Evolutionary conservation across 2,888 invertebrate genomes (phyloP), one percentile per base, ranked within the genome.

Genomic region (Leptopilina syphax): DNA sequence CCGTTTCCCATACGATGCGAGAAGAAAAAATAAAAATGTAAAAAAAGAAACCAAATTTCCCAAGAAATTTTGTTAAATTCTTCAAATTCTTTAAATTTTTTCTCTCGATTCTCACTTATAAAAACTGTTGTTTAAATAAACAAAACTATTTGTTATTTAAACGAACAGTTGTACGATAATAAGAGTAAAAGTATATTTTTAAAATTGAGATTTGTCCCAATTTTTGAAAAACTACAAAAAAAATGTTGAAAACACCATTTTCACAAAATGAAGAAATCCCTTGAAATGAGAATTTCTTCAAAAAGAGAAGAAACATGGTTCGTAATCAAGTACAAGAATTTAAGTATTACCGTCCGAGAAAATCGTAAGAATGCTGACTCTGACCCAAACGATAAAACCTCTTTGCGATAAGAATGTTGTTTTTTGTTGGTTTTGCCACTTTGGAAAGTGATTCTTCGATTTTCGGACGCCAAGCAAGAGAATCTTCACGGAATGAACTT

Each of bases 401-500:
- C 18, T 27, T 54, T 73, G 73, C 73, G 73, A 73, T 73, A 73
- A 73, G 73, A 73, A 57, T 73, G 73, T 5, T 57, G 54, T 73
- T 73, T 73, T 73, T 73, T 73, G 57, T 13, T n/a, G 57, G 73
- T 57, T 50, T 73, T 73, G 73, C 73, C 34, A 57, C 60, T 67
- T 41, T 47, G 70, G 77, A 80, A 68, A 73, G 34, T 24, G 65
- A 79, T 73, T 81, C 77, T 67, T 81, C 78, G 68, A 68, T 82
- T 79, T 82, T 82, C 79, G 77, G 80, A 77, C 84, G 18, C 60
- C 13, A 70, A 54, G 73, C 73, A 73, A 12, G 73, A 27, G 73
- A 73, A 57, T 54, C 73, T 79, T 83, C 84, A 80, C 65, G 82
- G 85, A 85, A 85, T 80, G 79, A 82, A 82, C 81, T 81, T 82